Evolutionary conservation across 1,140 invertebrate species (phyloP).

Genomic region (Cherax destructor): DNA sequence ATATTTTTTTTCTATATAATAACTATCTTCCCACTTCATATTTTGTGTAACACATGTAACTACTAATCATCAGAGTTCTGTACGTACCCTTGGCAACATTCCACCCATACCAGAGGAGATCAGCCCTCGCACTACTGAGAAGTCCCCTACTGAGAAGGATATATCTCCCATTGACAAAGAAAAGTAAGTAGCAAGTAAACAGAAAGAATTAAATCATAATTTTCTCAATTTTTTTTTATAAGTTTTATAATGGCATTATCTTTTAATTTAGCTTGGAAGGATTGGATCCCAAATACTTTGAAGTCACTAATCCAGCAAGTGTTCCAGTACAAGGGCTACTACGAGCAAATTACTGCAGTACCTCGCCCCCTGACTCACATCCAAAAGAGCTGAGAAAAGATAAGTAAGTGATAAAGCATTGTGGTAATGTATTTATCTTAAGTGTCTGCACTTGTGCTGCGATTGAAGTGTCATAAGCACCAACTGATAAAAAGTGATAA

Average conservation of each 20-base stretch:
- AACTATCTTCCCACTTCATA: too few relatives aligned
- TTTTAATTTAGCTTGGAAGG: conserved; percentile 19
- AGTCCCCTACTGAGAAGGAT: background rate
- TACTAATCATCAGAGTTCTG: conserved; percentile 39
- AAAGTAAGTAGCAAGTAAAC: conserved; percentile 28
- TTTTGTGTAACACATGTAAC: background rate
- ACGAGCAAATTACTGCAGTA: conserved; percentile 21
- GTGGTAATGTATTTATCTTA: too few relatives aligned
- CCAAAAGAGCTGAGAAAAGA: background rate
- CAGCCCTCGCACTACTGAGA: conserved; percentile 28
- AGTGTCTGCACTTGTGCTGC: too few relatives aligned
- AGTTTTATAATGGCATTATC: background rate
- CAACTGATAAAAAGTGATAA: too few relatives aligned
- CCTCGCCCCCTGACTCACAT: background rate
- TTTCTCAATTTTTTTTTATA: too few relatives aligned
- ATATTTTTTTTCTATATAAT: too few relatives aligned
- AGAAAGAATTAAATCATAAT: too few relatives aligned
- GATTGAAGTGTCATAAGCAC: too few relatives aligned
- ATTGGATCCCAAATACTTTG: conserved; percentile 45
- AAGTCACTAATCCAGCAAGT: conserved; percentile 13
- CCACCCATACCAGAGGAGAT: conserved; percentile 53
- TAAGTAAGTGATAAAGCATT: background rate
- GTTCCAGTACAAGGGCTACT: conserved; percentile 45
- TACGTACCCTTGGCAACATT: conserved; percentile 40
- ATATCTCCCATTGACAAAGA: conserved; percentile 25